Base-by-base conservation (phyloP, 2,113 vertebrate genomes). In the Myocastor coypus region DNA sequence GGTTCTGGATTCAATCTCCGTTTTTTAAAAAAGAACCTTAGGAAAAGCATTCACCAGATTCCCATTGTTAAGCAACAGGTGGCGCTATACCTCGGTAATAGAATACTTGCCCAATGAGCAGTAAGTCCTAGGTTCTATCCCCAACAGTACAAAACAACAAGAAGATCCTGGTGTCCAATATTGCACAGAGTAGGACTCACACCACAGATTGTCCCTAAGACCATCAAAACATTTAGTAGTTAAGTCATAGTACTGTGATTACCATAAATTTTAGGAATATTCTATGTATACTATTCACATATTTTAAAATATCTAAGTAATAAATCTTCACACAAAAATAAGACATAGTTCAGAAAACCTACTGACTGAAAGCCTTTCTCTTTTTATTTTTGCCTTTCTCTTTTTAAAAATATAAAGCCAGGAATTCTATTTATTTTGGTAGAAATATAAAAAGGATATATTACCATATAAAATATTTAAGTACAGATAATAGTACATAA, bases 271-370 rank as follows among this genome's bases (percentile, higher is more conserved):
- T 82, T 30, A 73, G 50, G 32, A 83, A 42, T 83, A 92, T 2
- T 88, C 37, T 52, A n/a, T 42, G 3, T 77, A 71, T 6, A 89
- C 19, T 17, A 87, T 12, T 13, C 61, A 93, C 37, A 91, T 73
- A 92, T 89, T 83, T 81, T 78, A 61, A 91, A 92, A 63, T 86
- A 83, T 89, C 7, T 52, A 63, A 68, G 20, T 86, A 75, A 55
- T 81, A 94, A 52, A 50, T 91, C 83, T 73, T 78, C 26, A 86
- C 5, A 73, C 8, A 94, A 26, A 90, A 91, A 63, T 89, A 80
- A 95, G 84, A 92, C 80, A 86, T 94, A 61, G 16, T 68, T 91
- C 87, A 59, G 63, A 69, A 96, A 94, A 83, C 0, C 13, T 37
- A 92, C 42, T 3, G 37, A 91, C 50, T 83, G 34, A 81, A 89